Evolutionary conservation across 2,888 invertebrate species (phyloP).

Genomic region (Rhorus exstirpatorius): DNA sequence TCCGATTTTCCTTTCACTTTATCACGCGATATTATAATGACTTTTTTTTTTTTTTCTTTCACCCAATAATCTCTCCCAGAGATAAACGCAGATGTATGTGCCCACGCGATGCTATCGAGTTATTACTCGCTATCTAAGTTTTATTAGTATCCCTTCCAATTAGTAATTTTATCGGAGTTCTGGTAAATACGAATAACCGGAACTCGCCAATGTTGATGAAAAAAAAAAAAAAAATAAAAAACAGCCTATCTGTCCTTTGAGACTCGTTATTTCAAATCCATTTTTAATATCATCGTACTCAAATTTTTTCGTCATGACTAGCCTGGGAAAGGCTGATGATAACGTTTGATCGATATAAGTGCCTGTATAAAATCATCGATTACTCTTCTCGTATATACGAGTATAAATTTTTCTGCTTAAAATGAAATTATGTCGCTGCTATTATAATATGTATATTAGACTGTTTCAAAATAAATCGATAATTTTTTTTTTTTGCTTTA

Average conservation of each 20-base stretch:
- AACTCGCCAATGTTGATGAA: slow-evolving; percentile 16
- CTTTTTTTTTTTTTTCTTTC: slow-evolving; percentile 26
- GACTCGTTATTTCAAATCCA: slow-evolving; percentile 6
- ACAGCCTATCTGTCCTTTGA: not conserved
- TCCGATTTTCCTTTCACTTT: slow-evolving; percentile 46
- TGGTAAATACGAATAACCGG: slow-evolving; percentile 17
- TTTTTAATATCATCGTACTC: not conserved
- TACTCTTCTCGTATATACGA: not conserved
- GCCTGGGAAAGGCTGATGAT: not conserved
- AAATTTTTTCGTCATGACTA: slow-evolving; percentile 4
- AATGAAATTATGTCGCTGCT: slow-evolving; percentile 9
- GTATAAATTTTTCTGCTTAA: not conserved
- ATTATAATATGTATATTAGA: no score
- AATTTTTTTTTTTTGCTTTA: no score
- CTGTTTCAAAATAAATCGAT: no score
- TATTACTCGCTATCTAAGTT: slow-evolving; percentile 25
- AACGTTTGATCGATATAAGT: slow-evolving; percentile 32
- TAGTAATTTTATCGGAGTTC: slow-evolving; percentile 47
- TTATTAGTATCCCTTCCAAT: slow-evolving; percentile 26
- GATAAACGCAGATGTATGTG: slow-evolving; percentile 33
- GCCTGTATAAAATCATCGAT: slow-evolving; percentile 19
- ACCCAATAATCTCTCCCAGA: not conserved
- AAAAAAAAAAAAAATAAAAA: not conserved
- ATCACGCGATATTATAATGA: slow-evolving; percentile 18
- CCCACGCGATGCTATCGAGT: not conserved